These are phyloP conservation scores for Dendrocopos noguchii DNA, from an alignment of 2,113 vertebrate species.

Conservation along the genomic window DNA sequence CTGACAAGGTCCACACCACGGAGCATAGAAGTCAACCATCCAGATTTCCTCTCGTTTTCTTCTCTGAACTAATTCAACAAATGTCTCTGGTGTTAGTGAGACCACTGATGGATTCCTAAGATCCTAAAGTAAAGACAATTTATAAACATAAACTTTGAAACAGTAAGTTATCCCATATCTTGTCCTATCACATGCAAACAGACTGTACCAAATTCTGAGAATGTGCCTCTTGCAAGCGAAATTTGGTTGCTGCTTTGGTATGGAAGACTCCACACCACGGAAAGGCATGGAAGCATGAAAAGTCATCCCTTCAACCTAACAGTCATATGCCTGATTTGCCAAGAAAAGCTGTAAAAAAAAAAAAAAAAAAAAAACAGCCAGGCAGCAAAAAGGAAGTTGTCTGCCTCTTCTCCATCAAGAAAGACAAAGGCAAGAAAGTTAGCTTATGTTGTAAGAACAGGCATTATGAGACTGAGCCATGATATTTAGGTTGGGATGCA, in stretches of 20 bases:
- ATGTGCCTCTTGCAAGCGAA: not conserved
- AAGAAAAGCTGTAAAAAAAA: not conserved
- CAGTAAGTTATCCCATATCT: not conserved
- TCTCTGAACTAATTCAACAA: conserved; percentile 82
- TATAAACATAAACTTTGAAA: not conserved
- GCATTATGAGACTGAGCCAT: not conserved
- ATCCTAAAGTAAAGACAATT: conserved; percentile 78
- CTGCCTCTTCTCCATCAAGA: not conserved
- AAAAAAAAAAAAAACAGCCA: not conserved
- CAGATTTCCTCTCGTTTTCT: conserved; percentile 83
- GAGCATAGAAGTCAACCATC: conserved; percentile 96
- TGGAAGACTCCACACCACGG: not conserved
- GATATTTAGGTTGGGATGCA: not conserved
- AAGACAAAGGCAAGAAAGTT: not conserved
- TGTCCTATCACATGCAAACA: not conserved
- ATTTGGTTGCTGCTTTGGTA: not conserved
- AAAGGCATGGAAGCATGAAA: not conserved
- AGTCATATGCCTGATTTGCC: not conserved
- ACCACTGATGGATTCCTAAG: conserved; percentile 90
- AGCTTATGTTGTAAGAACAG: not conserved
- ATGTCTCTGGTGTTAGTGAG: conserved; percentile 85
- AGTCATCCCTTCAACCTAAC: not conserved
- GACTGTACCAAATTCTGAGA: not conserved
- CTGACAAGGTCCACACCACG: conserved; percentile 97
- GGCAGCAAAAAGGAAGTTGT: not conserved